Evolutionary conservation across 2,113 vertebrate species (phyloP).

Genomic region (Menura novaehollandiae): DNA sequence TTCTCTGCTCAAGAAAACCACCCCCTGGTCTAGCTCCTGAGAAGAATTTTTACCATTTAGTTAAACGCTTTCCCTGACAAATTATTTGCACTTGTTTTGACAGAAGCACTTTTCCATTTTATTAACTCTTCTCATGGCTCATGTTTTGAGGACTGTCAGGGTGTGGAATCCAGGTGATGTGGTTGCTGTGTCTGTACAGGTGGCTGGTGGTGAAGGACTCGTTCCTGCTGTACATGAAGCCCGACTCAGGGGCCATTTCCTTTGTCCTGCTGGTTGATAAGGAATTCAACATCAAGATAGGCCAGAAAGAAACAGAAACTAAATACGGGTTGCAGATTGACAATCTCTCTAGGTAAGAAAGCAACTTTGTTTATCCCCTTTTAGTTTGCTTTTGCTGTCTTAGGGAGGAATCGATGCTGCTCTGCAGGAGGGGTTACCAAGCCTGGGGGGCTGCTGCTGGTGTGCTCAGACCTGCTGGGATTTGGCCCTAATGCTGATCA

Average conservation of each 20-base stretch:
- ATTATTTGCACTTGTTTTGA: not conserved
- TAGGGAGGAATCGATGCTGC: not conserved
- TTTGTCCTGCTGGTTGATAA: slow-evolving; percentile 94
- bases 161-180: not conserved
- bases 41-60: not conserved
- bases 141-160: fast-evolving
- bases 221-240: slow-evolving; percentile 93
- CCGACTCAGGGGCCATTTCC: slow-evolving; percentile 86
- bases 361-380: not conserved
- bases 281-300: slow-evolving; percentile 92
- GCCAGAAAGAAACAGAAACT: slow-evolving; percentile 90
- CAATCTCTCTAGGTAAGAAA: slow-evolving; percentile 87
- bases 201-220: slow-evolving; percentile 98
- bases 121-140: not conserved
- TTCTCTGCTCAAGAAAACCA: not conserved
- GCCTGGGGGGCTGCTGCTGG: not conserved
- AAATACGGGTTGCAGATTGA: slow-evolving; percentile 89
- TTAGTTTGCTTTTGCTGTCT: not conserved
- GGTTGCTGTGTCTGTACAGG: slow-evolving; percentile 62
- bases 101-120: not conserved
- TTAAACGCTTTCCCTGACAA: not conserved
- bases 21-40: not conserved
- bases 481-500: not conserved
- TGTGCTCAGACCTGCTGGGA: not conserved
- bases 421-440: not conserved